Base-by-base conservation (phyloP, 2,888 invertebrate species). In the Leucozona laternaria region DNA sequence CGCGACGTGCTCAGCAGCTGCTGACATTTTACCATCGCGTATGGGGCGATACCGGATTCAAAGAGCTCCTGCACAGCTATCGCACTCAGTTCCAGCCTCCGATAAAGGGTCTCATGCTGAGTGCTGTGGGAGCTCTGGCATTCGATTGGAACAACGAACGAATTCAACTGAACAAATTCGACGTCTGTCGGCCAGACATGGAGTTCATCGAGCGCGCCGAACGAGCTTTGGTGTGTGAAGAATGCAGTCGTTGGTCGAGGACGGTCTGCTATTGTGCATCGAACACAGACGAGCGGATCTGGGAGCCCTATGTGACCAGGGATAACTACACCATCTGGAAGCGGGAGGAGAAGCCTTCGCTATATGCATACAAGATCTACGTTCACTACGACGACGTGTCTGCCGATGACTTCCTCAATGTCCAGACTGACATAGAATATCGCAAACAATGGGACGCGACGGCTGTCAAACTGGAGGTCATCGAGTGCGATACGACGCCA, bases 361-460 rank as follows among this genome's bases (percentile, higher is more conserved):
- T 96, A 43, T 97, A 95, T 90, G 95, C 96, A 17, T 97, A 97
- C 90, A 97, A 97, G 95, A 97, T 97, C 0, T 97, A 97, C 92
- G 97, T 97, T 0, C 94, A 95, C 1, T 97, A 97, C 90, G 93
- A 95, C 68, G 97, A 97, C 89, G 95, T 97, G 1, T 93, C 94
- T 0, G 97, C 97, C 0, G 94, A 94, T 73, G 97, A 97, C 91
- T 97, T 97, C 91, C 93, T 97, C 0, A 95, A 96, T 86, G 96
- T 97, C 0, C 97, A 97, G 92, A 94, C 97, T 20, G 97, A 97
- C 91, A 94, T 95, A 0, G 94, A 95, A 25, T 97, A 97, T 92
- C 94, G 97, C 13, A 95, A 95, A 66, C 93, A 94, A 72, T 97
- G 97, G 97, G 97, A 97, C 92, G 93, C 94, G 0, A 96, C 96